Evolutionary conservation across 2,797 vertebrate genomes (phyloP), one percentile per base, ranked within the genome.

Genomic region (Eulemur rubriventer): DNA sequence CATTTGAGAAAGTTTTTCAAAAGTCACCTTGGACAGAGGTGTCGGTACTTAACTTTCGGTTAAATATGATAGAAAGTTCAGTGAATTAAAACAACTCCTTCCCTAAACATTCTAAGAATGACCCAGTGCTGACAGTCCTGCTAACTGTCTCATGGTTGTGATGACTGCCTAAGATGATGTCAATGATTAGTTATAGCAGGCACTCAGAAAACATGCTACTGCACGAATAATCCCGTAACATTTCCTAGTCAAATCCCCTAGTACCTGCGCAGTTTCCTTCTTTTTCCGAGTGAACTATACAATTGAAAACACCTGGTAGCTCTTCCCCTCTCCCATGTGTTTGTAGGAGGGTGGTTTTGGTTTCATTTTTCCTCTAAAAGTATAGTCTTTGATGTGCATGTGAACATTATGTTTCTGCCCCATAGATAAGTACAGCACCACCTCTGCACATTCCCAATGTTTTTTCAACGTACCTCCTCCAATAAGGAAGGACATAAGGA

Each of bases 151-250:
- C 33, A 2, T 7, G 38, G 38, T 1, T 26, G 0, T 0, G 11
- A 14, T 10, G 63, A 55, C 55, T 52, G 2, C 22, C 1, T 10
- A 2, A 43, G 30, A 30, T 4, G 10, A 4, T 1, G 4, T 4
- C 17, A 1, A 0, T 33, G 52, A 52, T 22, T 1, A 2, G 17
- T 7, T 16, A n/a, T 0, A 20, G 41, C 2, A 28, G 59, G n/a
- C 48, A 1, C 10, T 28, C 35, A 1, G 14, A 11, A 16, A 9
- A 5, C 18, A 0, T 1, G 28, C 16, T 24, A 10, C 7, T 12
- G 4, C 26, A 33, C 4, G 16, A 11, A 9, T 26, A 14, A 41
- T 28, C 38, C 48, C 43, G 0, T 2, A 8, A 41, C 16, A 2
- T 5, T 12, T 43, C 61, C 69, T 12, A 12, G 35, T 59, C 69